Evolutionary conservation across 2,888 invertebrate species (phyloP).

Genomic region (Caenorhabditis uteleia): DNA sequence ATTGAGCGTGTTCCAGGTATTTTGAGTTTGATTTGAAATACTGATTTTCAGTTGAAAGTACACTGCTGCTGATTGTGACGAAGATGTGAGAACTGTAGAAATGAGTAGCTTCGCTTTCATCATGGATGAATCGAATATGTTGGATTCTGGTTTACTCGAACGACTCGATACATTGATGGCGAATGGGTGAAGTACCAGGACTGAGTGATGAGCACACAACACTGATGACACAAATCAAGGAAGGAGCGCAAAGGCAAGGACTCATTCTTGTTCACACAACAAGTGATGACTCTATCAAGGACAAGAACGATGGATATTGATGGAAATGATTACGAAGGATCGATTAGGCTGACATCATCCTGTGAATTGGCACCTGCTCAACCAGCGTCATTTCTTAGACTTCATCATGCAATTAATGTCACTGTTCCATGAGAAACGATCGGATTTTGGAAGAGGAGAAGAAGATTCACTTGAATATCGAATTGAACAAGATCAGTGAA

Average conservation of each 20-base stretch:
- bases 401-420: slow-evolving; percentile 95
- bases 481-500: slow-evolving; percentile 96
- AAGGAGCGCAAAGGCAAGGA: slow-evolving; percentile 96
- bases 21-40: too few relatives aligned
- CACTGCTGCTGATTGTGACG: slow-evolving; percentile 97
- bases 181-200: slow-evolving; percentile 86
- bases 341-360: slow-evolving; percentile 88
- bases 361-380: slow-evolving; percentile 73
- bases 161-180: slow-evolving; percentile 98
- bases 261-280: slow-evolving; percentile 95
- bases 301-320: slow-evolving; percentile 94
- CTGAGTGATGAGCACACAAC: slow-evolving; percentile 94
- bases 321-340: slow-evolving; percentile 82
- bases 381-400: slow-evolving; percentile 86
- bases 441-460: slow-evolving; percentile 94
- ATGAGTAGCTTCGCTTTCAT: slow-evolving; percentile 99
- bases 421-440: slow-evolving; percentile 93
- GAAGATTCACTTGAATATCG: slow-evolving; percentile 95
- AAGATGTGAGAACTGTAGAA: slow-evolving; percentile 83
- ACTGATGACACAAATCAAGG: slow-evolving; percentile 99
- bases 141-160: slow-evolving; percentile 97
- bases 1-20: slow-evolving; percentile 95
- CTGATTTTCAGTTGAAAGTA: slow-evolving; percentile 77
- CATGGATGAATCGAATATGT: slow-evolving; percentile 91
- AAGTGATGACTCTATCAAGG: slow-evolving; percentile 79